Conservation (phyloP, 2,113 vertebrate genomes). For the Pangasianodon gigas region DNA sequence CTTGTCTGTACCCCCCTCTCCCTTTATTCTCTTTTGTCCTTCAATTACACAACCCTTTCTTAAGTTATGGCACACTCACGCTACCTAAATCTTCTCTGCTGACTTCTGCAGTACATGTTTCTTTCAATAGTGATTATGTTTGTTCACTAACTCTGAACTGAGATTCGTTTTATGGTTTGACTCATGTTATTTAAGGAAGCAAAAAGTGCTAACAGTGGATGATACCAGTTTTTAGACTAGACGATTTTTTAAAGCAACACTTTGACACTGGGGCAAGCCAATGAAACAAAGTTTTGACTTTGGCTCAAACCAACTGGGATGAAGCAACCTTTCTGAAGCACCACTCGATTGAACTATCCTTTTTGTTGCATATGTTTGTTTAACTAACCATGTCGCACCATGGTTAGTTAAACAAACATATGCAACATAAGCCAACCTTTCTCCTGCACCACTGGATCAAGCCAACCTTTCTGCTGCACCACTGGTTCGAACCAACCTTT, state of each 20-base stretch:
- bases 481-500: background rate
- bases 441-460: background rate
- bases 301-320: background rate
- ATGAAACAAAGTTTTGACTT: background rate
- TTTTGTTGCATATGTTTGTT: background rate
- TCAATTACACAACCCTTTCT: background rate
- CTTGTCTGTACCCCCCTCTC: background rate
- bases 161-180: background rate
- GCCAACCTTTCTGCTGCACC: background rate
- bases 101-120: background rate
- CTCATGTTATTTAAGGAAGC: background rate
- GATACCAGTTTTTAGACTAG: background rate
- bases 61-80: background rate
- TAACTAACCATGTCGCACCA: no score
- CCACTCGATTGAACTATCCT: no score
- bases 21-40: background rate
- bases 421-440: no score
- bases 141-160: background rate
- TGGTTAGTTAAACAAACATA: no score
- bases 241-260: background rate
- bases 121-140: background rate
- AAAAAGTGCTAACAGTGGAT: background rate
- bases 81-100: background rate
- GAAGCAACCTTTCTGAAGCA: background rate
- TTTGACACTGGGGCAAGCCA: background rate